phyloP scores from a whole-genome alignment of 2,113 vertebrate genomes.

The Rousettus leschenaultii region DNA sequence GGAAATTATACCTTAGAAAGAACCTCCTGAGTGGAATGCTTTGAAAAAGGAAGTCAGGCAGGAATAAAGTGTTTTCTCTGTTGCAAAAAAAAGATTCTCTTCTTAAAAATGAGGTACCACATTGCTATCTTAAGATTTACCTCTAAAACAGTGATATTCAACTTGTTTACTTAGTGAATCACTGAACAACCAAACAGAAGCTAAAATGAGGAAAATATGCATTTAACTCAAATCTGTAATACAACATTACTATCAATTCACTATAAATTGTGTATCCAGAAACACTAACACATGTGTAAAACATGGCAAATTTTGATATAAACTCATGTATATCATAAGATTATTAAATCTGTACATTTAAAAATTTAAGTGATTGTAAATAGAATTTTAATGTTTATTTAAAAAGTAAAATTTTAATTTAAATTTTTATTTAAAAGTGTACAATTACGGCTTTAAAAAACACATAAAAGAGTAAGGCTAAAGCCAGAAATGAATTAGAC shows the following conservation, averaged over 20 bases:
- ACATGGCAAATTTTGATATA: background rate
- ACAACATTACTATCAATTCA: background rate
- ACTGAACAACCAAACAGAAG: background rate
- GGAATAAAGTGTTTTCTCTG: too few relatives aligned
- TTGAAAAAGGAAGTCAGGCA: slow-evolving; percentile 7
- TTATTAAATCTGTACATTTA: slow-evolving; percentile 11
- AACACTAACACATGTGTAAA: background rate
- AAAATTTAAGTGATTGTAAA: slow-evolving; percentile 16
- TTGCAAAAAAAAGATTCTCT: background rate
- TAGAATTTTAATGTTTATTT: slow-evolving; percentile 44
- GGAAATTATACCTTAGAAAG: background rate
- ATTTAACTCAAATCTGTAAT: slow-evolving; percentile 4
- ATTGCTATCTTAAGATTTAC: background rate
- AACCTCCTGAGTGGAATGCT: background rate
- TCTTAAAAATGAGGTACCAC: background rate
- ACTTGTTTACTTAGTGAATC: background rate
- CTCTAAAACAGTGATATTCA: slow-evolving; percentile 9
- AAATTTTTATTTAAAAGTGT: background rate
- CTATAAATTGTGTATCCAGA: background rate
- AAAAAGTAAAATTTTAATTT: slow-evolving; percentile 5
- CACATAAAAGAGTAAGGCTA: background rate
- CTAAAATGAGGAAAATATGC: slow-evolving; percentile 18
- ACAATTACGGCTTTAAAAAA: background rate
- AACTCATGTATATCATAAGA: slow-evolving; percentile 4
- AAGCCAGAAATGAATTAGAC: background rate